phyloP scores from a whole-genome alignment of 1,140 invertebrate genomes.

The Eciton burchellii region DNA sequence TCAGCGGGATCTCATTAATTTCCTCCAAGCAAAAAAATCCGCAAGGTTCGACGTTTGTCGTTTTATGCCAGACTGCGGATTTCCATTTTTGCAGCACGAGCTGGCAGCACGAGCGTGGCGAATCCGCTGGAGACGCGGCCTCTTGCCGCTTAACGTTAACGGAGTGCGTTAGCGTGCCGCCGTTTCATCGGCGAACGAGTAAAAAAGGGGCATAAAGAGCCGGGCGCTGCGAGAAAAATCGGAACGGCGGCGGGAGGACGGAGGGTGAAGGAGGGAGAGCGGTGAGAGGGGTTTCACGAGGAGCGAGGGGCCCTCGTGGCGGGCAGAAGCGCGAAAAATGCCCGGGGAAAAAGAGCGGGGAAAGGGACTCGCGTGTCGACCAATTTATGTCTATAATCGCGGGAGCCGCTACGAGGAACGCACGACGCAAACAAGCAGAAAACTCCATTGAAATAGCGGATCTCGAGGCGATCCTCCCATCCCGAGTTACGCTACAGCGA shows the following conservation, averaged over 20 bases:
- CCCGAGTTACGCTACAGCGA: constrained; percentile 23
- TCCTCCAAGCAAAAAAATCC: constrained; percentile 30
- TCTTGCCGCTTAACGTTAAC: constrained; percentile 32
- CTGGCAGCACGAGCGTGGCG: constrained; percentile 33
- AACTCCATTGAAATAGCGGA: constrained; percentile 60
- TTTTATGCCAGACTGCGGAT: constrained; percentile 29
- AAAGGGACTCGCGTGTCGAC: constrained; percentile 38
- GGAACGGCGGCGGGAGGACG: too few relatives aligned
- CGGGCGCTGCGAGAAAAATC: constrained; percentile 2
- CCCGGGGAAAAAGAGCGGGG: background rate
- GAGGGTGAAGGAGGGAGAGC: too few relatives aligned
- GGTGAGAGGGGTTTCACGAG: too few relatives aligned
- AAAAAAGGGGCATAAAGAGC: constrained; percentile 14
- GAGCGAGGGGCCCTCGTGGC: constrained; percentile 8
- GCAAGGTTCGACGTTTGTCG: constrained; percentile 56
- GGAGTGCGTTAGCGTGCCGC: constrained; percentile 51
- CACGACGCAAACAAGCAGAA: constrained; percentile 31
- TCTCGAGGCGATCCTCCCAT: too few relatives aligned
- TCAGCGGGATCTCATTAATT: background rate
- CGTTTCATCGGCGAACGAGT: constrained; percentile 1
- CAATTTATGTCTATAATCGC: constrained; percentile 18
- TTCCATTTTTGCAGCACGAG: constrained; percentile 61
- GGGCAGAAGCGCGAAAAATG: background rate
- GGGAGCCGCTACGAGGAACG: constrained; percentile 9
- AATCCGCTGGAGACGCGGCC: constrained; percentile 42